These are phyloP conservation scores for Epirrhoe alternata DNA, from an alignment of 2,888 invertebrate genomes.

Conservation along the genomic window DNA sequence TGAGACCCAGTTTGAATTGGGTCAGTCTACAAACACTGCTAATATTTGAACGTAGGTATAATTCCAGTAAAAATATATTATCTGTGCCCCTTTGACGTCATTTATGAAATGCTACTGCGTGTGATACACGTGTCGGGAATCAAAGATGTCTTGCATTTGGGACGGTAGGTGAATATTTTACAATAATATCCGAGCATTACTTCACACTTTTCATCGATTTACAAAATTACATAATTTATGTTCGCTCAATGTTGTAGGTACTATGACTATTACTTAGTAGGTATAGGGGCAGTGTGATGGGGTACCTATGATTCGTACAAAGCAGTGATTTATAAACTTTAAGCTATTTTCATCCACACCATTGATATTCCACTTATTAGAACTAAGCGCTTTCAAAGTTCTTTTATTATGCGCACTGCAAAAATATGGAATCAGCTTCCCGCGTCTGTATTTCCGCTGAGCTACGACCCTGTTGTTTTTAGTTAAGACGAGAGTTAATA, in stretches of 20 bases:
- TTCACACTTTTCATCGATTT: not conserved
- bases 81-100: constrained; percentile 17
- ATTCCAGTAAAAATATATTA: constrained; percentile 14
- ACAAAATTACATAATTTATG: too few relatives aligned
- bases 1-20: constrained; percentile 27
- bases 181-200: constrained; percentile 9
- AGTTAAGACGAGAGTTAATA: too few relatives aligned
- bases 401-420: too few relatives aligned
- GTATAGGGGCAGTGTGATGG: too few relatives aligned
- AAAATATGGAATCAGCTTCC: too few relatives aligned
- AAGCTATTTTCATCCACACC: not conserved
- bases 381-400: too few relatives aligned
- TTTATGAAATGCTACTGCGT: constrained; percentile 16
- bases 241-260: too few relatives aligned
- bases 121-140: constrained; percentile 12
- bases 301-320: not conserved
- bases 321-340: not conserved
- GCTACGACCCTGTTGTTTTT: too few relatives aligned
- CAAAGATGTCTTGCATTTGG: constrained; percentile 19
- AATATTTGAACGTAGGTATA: constrained; percentile 9
- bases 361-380: too few relatives aligned
- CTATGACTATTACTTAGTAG: too few relatives aligned
- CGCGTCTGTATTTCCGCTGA: too few relatives aligned
- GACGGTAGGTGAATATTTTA: constrained; percentile 14
- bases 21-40: constrained; percentile 23